Conservation (phyloP, 2,888 invertebrate genomes). For the Acleris emargana region DNA sequence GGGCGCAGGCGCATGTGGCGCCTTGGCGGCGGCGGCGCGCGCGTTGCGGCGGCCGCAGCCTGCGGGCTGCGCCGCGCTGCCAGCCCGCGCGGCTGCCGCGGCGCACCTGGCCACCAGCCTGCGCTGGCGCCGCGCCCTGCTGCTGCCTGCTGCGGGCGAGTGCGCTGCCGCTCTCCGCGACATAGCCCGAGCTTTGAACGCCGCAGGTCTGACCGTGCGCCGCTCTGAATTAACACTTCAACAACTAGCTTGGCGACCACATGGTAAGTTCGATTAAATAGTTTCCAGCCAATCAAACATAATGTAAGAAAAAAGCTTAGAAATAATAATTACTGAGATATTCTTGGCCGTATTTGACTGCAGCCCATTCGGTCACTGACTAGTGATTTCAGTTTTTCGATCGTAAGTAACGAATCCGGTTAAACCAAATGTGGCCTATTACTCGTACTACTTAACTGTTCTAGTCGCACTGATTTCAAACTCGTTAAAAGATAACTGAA, state of each 20-base stretch:
- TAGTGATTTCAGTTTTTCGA: no score
- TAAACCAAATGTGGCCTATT: no score
- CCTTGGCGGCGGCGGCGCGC: conserved; percentile 50
- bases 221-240: conserved; percentile 29
- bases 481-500: no score
- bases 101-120: conserved; percentile 47
- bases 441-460: no score
- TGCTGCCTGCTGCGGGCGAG: conserved; percentile 33
- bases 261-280: conserved; percentile 47
- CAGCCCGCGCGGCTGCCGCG: conserved; percentile 49
- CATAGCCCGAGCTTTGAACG: conserved; percentile 17
- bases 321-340: no score
- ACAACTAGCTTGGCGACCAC: conserved; percentile 44
- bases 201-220: conserved; percentile 42
- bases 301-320: no score
- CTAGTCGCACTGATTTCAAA: no score
- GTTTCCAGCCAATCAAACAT: background rate
- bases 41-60: conserved; percentile 46
- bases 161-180: conserved; percentile 24
- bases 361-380: no score
- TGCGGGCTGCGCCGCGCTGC: conserved; percentile 43
- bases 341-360: no score
- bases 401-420: no score
- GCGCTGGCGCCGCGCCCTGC: conserved; percentile 20
- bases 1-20: conserved; percentile 51